Evolutionary conservation across 2,113 vertebrate species (phyloP).

Genomic region (Urocitellus parryii): DNA sequence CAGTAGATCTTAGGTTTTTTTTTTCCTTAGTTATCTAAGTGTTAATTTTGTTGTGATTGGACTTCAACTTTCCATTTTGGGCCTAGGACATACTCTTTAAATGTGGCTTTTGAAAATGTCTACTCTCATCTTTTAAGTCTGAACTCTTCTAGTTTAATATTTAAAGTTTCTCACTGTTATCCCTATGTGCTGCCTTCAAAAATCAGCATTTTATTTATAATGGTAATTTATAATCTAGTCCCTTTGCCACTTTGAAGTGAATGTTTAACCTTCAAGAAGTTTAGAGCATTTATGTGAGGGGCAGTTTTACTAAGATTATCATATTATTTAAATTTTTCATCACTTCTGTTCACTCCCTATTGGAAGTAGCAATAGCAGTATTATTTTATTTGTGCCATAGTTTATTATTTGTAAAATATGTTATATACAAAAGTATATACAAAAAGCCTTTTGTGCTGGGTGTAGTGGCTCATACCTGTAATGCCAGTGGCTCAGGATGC

Average conservation of each 20-base stretch:
- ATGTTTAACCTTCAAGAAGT: conserved; percentile 8
- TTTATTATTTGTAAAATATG: conserved; percentile 21
- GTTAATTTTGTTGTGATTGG: background rate
- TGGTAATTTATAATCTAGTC: background rate
- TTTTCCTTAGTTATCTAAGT: background rate
- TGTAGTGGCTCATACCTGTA: no score
- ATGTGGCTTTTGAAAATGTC: conserved; percentile 28
- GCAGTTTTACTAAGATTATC: background rate
- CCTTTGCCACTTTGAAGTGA: conserved; percentile 16
- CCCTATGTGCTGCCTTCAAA: background rate
- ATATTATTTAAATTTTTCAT: background rate
- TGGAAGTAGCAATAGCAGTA: background rate
- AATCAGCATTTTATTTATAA: conserved; percentile 23
- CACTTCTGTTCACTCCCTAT: background rate
- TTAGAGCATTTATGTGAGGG: conserved; percentile 16
- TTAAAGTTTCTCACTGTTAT: conserved; percentile 16
- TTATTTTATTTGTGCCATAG: background rate
- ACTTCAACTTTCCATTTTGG: conserved; percentile 11
- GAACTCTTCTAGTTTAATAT: conserved; percentile 39
- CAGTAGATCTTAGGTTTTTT: background rate
- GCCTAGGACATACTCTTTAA: background rate
- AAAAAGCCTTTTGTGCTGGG: background rate
- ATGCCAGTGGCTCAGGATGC: no score
- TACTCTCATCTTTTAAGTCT: background rate
- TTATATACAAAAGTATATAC: background rate